phyloP scores from a whole-genome alignment of 2,888 invertebrate genomes.

The Leucophenga maculata region DNA sequence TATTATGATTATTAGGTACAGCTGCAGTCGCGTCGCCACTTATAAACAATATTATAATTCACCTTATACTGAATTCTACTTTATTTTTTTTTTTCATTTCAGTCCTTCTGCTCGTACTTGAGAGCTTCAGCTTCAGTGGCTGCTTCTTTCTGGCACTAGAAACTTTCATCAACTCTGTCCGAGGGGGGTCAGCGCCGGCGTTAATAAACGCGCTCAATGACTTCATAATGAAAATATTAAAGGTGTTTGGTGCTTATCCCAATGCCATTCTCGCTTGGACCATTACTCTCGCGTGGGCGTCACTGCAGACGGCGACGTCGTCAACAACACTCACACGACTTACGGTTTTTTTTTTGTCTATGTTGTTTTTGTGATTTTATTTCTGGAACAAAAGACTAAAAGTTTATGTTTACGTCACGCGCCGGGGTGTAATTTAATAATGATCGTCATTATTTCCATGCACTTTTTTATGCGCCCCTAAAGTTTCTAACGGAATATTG shows the following conservation, averaged over 20 bases:
- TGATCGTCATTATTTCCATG: constrained; percentile 31
- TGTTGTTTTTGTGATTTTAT: constrained; percentile 13
- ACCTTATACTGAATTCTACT: constrained; percentile 40
- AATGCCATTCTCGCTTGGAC: constrained; percentile 36
- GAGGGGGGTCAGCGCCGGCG: constrained; percentile 58
- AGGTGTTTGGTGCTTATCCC: constrained; percentile 59
- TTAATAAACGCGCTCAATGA: constrained; percentile 66
- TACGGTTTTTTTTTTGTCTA: constrained; percentile 30
- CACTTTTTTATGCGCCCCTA: no score
- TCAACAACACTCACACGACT: constrained; percentile 34
- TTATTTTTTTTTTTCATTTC: constrained; percentile 6
- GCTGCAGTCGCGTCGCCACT: constrained; percentile 60
- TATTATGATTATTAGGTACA: constrained; percentile 65
- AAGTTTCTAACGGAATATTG: no score
- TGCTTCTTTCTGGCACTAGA: constrained; percentile 31
- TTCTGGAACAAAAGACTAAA: constrained; percentile 56
- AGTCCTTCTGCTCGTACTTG: constrained; percentile 28
- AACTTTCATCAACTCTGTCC: constrained; percentile 52
- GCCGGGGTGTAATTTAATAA: constrained; percentile 57
- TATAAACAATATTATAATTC: constrained; percentile 65
- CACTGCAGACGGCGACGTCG: constrained; percentile 31
- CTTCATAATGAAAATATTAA: constrained; percentile 70
- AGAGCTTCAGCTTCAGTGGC: constrained; percentile 21
- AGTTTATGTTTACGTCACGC: constrained; percentile 64
- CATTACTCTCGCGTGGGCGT: constrained; percentile 33